These are phyloP conservation scores for Cuculus canorus DNA, from an alignment of 2,797 vertebrate genomes.

Conservation along the genomic window DNA sequence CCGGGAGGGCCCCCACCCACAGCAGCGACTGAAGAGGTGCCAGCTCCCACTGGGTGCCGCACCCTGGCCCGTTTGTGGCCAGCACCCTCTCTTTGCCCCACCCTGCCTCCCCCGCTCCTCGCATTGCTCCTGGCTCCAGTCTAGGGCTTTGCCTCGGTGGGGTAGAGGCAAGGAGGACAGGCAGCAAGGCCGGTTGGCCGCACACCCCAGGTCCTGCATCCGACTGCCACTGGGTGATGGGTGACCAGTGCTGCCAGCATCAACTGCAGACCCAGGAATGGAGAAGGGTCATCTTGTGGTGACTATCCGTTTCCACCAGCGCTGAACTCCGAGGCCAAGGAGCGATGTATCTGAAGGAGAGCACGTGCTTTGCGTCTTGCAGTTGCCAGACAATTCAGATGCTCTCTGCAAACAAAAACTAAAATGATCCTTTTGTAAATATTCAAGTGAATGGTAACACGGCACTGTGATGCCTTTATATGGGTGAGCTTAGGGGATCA, in stretches of 20 bases:
- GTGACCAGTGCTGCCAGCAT: neutral
- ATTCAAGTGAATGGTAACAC: accelerated
- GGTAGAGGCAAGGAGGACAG: neutral
- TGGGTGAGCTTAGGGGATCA: neutral
- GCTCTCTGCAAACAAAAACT: neutral
- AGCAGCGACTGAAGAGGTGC: conserved; percentile 22
- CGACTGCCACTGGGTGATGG: accelerated
- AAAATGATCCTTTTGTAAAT: neutral
- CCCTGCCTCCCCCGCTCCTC: conserved; percentile 10
- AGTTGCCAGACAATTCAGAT: neutral
- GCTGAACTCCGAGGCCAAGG: accelerated
- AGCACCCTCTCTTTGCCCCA: neutral
- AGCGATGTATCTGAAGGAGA: neutral
- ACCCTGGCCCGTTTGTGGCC: neutral
- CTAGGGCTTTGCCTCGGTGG: neutral
- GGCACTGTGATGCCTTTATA: accelerated
- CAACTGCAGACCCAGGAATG: neutral
- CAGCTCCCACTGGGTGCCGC: conserved; percentile 24
- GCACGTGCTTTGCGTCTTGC: accelerated
- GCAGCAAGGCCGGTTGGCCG: neutral
- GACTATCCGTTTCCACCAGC: neutral
- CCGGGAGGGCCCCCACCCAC: conserved; percentile 45
- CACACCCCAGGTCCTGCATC: neutral
- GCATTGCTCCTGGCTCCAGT: neutral
- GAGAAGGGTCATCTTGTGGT: accelerated